Base-by-base conservation (phyloP, 1,140 invertebrate species). In the Drosophila bifasciata region DNA sequence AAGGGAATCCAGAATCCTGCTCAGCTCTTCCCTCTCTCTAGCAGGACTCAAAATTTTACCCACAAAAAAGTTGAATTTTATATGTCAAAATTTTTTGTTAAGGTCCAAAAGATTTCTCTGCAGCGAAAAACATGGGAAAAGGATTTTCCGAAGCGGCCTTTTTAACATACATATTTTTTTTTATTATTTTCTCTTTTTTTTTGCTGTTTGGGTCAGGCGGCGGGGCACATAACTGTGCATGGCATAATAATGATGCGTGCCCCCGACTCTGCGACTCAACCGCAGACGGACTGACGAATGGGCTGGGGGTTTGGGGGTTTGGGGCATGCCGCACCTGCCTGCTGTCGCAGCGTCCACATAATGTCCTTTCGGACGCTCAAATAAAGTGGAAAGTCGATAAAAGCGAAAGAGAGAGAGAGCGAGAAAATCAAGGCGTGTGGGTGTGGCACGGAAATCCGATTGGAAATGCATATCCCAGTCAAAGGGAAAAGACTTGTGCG, bases 221-320 rank as follows among this genome's bases (percentile, higher is more conserved):
- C 19, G 3, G 81, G 83, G 66, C 74, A 88, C 70, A 88, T 83
- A 88, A 83, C 84, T 88, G 83, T 88, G 83, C 83, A 88, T 88
- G 70, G 83, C 83, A 88, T 88, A 88, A 88, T 88, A 88, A 88
- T 88, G 83, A 83, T 83, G 71, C 75, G 52, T 64, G 70, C 59
- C 64, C 16, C 17, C 25, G 21, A 21, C 21, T 36, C 57, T 45
- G 53, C 49, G 45, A 52, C 69, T 58, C 64, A 40, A 70, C 64
- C 68, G 45, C 64, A 70, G 21, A 50, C 53, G 49, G 64, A 39
- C 36, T 50, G 23, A 9, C 21, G 15, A 43, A n/a, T 4, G 25
- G 63, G 7, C 9, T 16, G 6, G 8, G 28, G 28, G 40, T 13
- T n/a, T 19, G 16, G 9, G 28, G 15, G n/a, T n/a, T 17, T 28